phyloP scores from a whole-genome alignment of 30 jellyfish, hydroid and myxozoan genomes.

The Phacellophora camtschatica region DNA sequence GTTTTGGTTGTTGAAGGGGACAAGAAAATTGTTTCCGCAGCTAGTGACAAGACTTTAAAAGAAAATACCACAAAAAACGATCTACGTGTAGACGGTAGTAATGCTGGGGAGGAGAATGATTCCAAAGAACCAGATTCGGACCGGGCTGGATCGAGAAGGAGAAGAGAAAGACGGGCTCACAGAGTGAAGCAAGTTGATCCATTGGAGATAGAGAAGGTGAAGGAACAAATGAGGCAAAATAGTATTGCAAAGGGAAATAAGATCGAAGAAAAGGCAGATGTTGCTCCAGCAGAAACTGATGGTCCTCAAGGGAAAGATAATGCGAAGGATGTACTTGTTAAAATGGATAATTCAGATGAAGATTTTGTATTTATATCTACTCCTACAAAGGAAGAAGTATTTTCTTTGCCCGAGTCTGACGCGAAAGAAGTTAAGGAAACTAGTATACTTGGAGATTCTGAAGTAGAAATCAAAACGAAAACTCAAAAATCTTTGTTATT shows the following conservation, averaged over 20 bases:
- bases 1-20: too few species aligned
- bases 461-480: not conserved
- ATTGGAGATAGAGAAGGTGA: slow-evolving; percentile 20
- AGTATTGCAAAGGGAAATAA: not conserved
- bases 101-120: slow-evolving; percentile 7
- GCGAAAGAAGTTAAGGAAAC: not conserved
- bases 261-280: not conserved
- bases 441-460: not conserved
- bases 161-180: slow-evolving; percentile 59
- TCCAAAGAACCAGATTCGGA: slow-evolving; percentile 12
- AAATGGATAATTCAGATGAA: not conserved
- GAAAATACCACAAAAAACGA: too few species aligned
- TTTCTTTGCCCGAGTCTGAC: not conserved
- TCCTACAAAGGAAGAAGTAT: not conserved
- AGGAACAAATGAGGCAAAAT: slow-evolving; percentile 61
- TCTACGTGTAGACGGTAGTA: too few species aligned
- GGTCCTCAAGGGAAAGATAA: not conserved
- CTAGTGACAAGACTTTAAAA: too few species aligned
- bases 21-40: too few species aligned
- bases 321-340: not conserved
- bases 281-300: not conserved
- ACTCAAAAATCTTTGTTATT: not conserved
- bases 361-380: too few species aligned
- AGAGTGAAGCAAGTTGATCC: slow-evolving; percentile 64
- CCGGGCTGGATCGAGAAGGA: slow-evolving; percentile 51